Evolutionary conservation across 1,140 invertebrate genomes (phyloP), one percentile per base, ranked within the genome.

Genomic region (Eriosoma lanigerum): DNA sequence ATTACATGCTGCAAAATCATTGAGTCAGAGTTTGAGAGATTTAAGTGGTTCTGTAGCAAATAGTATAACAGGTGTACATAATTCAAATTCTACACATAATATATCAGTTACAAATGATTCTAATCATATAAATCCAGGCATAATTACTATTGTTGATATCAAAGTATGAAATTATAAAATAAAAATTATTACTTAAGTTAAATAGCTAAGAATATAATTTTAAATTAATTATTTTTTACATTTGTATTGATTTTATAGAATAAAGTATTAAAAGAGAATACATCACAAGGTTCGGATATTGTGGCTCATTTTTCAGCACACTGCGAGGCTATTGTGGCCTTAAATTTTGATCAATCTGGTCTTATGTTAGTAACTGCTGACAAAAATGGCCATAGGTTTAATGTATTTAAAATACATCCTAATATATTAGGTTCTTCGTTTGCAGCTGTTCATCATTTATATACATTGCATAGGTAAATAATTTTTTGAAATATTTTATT

Each of bases 361-460:
- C 92, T 94, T 85, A 85, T 99, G 64, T 88, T 99, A 29, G 88
- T 98, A 73, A 98, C 96, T 1, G 94, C 95, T 0, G 97, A 98
- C 87, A 91, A 92, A 82, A 88, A 93, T n/a, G 97, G 97, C 0
- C 96, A 98, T 85, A 94, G 96, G 84, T 99, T 99, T 86, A 94
- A 99, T 86, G 89, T 99, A 64, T 99, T 99, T 87, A 90, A 94
- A 81, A 91, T 99, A 82, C 93, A 97, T 84, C 93, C 96, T 0
- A 96, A 98, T 89, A 95, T 96, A 1, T 91, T 92, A 48, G 93
- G 94, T 1, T 91, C 96, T 29, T 91, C 91, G 21, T 87, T 96
- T 60, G 93, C 95, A 10, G 92, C 95, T 4, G 96, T 99, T 29
- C 96, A 99, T 86, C 98, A 99, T 88, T 87, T 99, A 19, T 99